Conservation (phyloP, 2,113 vertebrate species). For the Hemiprocne comata region DNA sequence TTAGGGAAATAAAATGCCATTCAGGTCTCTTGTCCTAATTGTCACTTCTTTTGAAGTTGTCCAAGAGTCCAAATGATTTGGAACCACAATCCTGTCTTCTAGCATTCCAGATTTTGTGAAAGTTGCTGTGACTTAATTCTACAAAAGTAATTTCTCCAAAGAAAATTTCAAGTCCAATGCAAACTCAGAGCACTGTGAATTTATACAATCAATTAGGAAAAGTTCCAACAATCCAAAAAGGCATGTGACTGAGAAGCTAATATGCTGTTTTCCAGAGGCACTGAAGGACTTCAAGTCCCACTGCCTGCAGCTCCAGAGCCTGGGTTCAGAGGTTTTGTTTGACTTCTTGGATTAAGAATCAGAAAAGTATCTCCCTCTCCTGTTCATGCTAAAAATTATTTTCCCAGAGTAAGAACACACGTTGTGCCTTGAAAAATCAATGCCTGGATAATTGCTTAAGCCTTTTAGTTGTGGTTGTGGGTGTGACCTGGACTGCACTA, state of each 20-base stretch:
- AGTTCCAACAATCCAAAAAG: background rate
- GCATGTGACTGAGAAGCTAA: background rate
- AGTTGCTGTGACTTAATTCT: background rate
- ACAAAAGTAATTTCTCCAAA: background rate
- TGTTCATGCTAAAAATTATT: background rate
- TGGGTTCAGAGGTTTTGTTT: background rate
- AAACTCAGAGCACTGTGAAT: background rate
- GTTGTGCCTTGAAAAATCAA: background rate
- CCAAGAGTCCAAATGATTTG: background rate
- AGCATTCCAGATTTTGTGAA: background rate
- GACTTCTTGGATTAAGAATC: background rate
- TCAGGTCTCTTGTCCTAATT: background rate
- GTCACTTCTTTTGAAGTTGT: background rate
- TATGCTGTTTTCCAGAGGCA: background rate
- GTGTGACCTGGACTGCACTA: background rate
- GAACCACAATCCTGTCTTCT: fast-evolving
- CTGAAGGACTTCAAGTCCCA: background rate
- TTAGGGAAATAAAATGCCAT: background rate
- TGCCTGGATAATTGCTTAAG: background rate
- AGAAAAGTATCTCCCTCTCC: background rate
- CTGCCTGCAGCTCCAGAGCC: background rate
- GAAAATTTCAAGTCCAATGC: background rate
- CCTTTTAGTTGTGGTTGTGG: background rate
- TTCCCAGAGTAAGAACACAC: background rate
- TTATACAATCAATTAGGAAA: background rate